Base-by-base conservation (phyloP, 2,113 vertebrate species). In the Pteropus alecto region DNA sequence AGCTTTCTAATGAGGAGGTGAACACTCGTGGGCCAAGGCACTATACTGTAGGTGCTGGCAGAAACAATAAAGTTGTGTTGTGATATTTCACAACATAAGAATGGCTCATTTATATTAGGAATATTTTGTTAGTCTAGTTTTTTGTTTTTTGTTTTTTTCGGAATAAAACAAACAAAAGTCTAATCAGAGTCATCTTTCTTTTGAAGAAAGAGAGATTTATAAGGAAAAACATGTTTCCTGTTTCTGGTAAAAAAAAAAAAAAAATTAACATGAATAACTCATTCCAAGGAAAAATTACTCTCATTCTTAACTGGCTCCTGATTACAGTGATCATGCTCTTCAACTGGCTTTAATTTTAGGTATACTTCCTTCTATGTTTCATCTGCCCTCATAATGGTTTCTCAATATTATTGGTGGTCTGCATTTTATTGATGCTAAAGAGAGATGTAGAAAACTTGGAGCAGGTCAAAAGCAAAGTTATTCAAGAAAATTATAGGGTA, bases 1-100 rank as follows among this genome's bases (percentile, higher is more conserved):
- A 98, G 95, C 96, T 97, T 83, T 98, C 2, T 86, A 97, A 98
- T 82, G 97, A 85, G 94, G 65, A 91, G 10, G 88, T 26, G 1
- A 3, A 2, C 12, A 81, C 88, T 51, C 51, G 35, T 95, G 41
- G 67, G 30, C 92, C 73, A 97, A 98, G 92, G 84, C 88, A 35
- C 48, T 77, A 21, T 92, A 74, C 28, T 30, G 48, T 79, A 90
- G 38, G 51, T 65, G 56, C 35, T 46, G 46, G 46, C 7, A 38
- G 71, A 94, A 92, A 79, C 54, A 26, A 14, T 16, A 38, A n/a
- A 82, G 30, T 65, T 38, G 28, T 26, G n/a, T 30, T 48, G 11
- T 76, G 76, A 51, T n/a, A 63, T 33, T 41, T 95, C 28, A 54
- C n/a, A 61, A 24, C 22, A 61, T 11, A 28, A 79, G 19, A 30